phyloP scores from a whole-genome alignment of 2,888 invertebrate species.

The Lagria hirta region DNA sequence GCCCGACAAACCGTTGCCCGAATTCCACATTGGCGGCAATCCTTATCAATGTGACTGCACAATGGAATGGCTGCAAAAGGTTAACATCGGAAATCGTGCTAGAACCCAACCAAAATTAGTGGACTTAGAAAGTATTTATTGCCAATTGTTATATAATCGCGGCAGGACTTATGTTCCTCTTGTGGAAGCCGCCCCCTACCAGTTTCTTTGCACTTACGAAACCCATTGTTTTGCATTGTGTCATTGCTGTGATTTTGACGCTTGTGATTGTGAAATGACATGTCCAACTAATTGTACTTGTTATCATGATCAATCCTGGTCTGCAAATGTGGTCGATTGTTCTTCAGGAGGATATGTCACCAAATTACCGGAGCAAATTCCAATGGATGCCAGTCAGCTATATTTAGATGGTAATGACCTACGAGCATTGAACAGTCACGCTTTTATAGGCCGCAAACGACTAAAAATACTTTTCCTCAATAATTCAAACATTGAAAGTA shows the following conservation, averaged over 20 bases:
- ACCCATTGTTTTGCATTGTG: conserved; percentile 84
- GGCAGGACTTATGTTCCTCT: conserved; percentile 73
- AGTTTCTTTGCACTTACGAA: conserved; percentile 83
- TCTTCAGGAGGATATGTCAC: conserved; percentile 68
- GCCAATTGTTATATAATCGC: conserved; percentile 76
- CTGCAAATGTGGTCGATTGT: conserved; percentile 83
- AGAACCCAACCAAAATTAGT: conserved; percentile 79
- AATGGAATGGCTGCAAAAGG: conserved; percentile 88
- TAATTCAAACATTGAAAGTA: conserved; percentile 73
- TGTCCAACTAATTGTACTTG: conserved; percentile 86
- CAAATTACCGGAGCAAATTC: conserved; percentile 76
- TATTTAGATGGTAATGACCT: conserved; percentile 84
- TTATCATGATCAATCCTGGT: conserved; percentile 86
- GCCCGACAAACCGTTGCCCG: conserved; percentile 70
- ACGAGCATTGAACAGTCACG: conserved; percentile 73
- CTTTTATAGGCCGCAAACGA: conserved; percentile 82
- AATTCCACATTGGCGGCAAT: conserved; percentile 83
- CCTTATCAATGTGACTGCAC: conserved; percentile 87
- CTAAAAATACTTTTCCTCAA: conserved; percentile 76
- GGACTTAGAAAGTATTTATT: conserved; percentile 81
- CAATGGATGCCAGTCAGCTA: conserved; percentile 88
- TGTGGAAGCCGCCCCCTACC: conserved; percentile 76
- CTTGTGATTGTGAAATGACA: conserved; percentile 91
- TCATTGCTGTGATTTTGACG: conserved; percentile 88
- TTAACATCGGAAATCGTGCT: conserved; percentile 72